Evolutionary conservation across 2,888 invertebrate genomes (phyloP).

Genomic region (Aphodius granarius): DNA sequence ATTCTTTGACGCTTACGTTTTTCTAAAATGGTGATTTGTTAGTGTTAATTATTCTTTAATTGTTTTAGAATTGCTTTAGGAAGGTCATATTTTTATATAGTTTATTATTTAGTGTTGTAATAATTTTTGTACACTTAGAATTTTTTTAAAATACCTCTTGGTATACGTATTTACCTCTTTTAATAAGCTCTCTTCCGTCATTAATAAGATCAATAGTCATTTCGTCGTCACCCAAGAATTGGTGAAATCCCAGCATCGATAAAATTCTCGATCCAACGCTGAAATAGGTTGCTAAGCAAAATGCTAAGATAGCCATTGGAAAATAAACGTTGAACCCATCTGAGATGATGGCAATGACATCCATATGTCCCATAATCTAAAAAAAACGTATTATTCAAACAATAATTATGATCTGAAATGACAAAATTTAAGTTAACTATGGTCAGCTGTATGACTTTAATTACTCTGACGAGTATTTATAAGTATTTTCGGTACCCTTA

Average conservation of each 20-base stretch:
- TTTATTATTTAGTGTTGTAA: too few relatives aligned
- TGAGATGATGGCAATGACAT: slow-evolving; percentile 93
- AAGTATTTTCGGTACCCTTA: too few relatives aligned
- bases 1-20: slow-evolving; percentile 79
- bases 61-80: too few relatives aligned
- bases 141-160: too few relatives aligned
- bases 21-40: too few relatives aligned
- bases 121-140: too few relatives aligned
- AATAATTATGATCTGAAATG: background rate
- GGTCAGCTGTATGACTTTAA: too few relatives aligned
- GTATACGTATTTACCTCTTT: slow-evolving; percentile 66
- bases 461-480: too few relatives aligned
- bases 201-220: slow-evolving; percentile 92
- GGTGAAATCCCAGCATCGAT: slow-evolving; percentile 92
- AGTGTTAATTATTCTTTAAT: too few relatives aligned
- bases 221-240: slow-evolving; percentile 93
- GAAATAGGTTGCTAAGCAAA: slow-evolving; percentile 93
- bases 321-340: slow-evolving; percentile 99
- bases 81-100: too few relatives aligned
- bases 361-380: slow-evolving; percentile 99
- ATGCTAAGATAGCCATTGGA: slow-evolving; percentile 92
- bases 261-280: slow-evolving; percentile 89
- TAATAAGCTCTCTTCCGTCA: slow-evolving; percentile 90
- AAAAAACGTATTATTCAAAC: slow-evolving; percentile 24
- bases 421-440: background rate